phyloP scores from a whole-genome alignment of 1,140 invertebrate genomes.

The Zaprionus tsacasi region DNA sequence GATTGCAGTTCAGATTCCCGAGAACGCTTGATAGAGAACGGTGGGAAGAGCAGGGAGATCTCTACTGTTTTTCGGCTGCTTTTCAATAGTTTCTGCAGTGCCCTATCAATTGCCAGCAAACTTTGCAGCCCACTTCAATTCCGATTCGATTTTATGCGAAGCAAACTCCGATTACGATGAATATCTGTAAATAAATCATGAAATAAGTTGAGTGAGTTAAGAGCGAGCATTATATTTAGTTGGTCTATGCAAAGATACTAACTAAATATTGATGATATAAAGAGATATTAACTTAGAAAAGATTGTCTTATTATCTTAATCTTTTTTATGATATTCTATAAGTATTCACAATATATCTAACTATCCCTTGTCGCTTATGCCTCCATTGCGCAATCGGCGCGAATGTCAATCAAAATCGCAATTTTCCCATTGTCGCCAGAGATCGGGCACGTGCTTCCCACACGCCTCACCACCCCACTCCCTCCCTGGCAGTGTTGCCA shows the following conservation, averaged over 20 bases:
- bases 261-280: no score
- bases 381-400: not conserved
- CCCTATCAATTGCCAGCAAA: slow-evolving; percentile 60
- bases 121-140: slow-evolving; percentile 29
- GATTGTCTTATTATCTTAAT: no score
- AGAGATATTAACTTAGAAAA: no score
- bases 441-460: slow-evolving; percentile 28
- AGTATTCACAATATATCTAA: not conserved
- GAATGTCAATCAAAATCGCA: slow-evolving; percentile 2
- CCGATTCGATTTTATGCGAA: not conserved
- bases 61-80: slow-evolving; percentile 54
- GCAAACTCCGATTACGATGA: slow-evolving; percentile 19
- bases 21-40: not conserved
- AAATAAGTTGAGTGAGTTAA: not conserved
- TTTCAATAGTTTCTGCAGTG: slow-evolving; percentile 58
- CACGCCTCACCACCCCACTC: not conserved
- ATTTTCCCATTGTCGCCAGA: slow-evolving; percentile 20
- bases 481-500: slow-evolving; percentile 4
- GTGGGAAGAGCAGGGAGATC: not conserved
- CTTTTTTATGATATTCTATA: not conserved
- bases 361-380: not conserved
- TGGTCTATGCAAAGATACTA: no score
- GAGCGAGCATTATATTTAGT: no score
- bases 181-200: not conserved
- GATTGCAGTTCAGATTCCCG: slow-evolving; percentile 58